phyloP scores from a whole-genome alignment of 2,797 vertebrate genomes.

The Ctenochaetus hawaiiensis region DNA sequence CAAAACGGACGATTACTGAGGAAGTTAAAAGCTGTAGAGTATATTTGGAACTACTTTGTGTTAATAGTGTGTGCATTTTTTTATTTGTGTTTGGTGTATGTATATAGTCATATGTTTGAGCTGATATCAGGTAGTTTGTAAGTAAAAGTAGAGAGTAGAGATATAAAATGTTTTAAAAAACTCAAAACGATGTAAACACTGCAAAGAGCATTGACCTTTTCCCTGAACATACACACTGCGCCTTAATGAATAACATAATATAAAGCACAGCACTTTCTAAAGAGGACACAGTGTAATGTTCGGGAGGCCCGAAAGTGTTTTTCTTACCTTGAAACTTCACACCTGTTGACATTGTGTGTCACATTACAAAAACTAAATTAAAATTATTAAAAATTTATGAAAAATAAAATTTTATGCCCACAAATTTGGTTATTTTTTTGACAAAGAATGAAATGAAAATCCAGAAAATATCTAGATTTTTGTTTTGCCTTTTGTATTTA shows the following conservation, averaged over 20 bases:
- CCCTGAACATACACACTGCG: conserved; percentile 40
- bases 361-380: neutral
- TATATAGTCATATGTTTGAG: conserved; percentile 3
- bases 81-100: conserved; percentile 11
- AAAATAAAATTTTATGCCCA: neutral
- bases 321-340: neutral
- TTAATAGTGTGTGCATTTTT: neutral
- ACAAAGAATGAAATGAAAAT: conserved; percentile 11
- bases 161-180: neutral
- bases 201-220: neutral
- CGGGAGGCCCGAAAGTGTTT: neutral
- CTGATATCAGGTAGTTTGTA: neutral
- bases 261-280: conserved; percentile 29
- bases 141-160: neutral
- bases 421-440: neutral
- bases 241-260: conserved; percentile 52
- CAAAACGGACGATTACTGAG: conserved; percentile 3
- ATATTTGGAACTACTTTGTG: neutral
- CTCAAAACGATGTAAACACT: neutral
- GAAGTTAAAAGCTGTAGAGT: conserved; percentile 1
- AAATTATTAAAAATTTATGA: neutral
- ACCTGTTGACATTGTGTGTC: neutral
- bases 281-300: neutral
- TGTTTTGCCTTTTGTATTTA: conserved; percentile 49
- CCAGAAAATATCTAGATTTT: conserved; percentile 3